These are phyloP conservation scores for Sparus aurata DNA, from an alignment of 2,797 vertebrate species.

Conservation along the genomic window DNA sequence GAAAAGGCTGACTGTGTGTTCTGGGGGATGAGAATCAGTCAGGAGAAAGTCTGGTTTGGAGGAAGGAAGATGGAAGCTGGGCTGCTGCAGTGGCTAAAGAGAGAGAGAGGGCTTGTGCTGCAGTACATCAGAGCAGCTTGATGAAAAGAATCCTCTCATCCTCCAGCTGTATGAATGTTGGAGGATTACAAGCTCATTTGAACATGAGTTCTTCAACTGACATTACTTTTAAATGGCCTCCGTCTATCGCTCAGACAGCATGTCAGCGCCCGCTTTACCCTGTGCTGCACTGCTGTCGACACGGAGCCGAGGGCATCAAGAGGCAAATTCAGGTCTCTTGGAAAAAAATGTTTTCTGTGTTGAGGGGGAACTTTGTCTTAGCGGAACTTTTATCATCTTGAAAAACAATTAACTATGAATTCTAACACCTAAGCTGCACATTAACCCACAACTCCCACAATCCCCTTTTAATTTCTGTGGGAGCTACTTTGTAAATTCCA, in stretches of 20 bases:
- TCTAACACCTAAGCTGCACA: constrained; percentile 3
- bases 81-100: constrained; percentile 51
- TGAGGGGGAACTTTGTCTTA: constrained; percentile 13
- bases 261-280: constrained; percentile 41
- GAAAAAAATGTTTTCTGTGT: constrained; percentile 4
- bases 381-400: constrained; percentile 33
- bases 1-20: constrained; percentile 62
- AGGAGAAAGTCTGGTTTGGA: constrained; percentile 30
- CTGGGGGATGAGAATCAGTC: constrained; percentile 48
- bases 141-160: constrained; percentile 60
- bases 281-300: constrained; percentile 19
- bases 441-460: constrained; percentile 27
- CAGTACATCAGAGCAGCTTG: constrained; percentile 49
- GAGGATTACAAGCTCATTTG: constrained; percentile 74
- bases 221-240: constrained; percentile 61
- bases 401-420: constrained; percentile 23
- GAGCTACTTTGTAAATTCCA: not conserved
- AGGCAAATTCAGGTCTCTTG: constrained; percentile 41
- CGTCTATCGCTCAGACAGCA: constrained; percentile 41
- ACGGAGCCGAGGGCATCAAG: not conserved
- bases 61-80: constrained; percentile 28
- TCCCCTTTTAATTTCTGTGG: not conserved
- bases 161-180: constrained; percentile 57
- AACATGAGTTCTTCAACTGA: constrained; percentile 48
- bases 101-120: constrained; percentile 38